These are phyloP conservation scores for Pampus argenteus DNA, from an alignment of 2,797 vertebrate genomes.

Conservation along the genomic window DNA sequence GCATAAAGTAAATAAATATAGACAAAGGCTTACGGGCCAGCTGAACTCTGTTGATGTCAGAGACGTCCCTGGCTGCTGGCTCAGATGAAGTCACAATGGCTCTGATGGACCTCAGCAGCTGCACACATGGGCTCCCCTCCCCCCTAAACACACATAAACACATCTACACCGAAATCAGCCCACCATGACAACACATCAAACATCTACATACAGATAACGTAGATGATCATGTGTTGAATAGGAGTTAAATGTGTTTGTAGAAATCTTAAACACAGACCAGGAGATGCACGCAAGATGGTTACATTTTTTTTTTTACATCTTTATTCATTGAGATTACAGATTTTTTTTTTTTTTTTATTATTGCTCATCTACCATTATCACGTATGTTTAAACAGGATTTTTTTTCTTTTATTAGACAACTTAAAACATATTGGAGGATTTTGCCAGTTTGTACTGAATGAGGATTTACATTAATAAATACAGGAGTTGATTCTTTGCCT, in stretches of 20 bases:
- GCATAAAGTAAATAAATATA: too few relatives aligned
- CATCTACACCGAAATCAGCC: slow-evolving; percentile 17
- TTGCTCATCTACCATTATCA: slow-evolving; percentile 98
- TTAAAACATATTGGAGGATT: slow-evolving; percentile 79
- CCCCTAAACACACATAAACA: slow-evolving; percentile 21
- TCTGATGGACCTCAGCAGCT: slow-evolving; percentile 65
- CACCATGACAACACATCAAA: neutral
- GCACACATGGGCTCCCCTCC: slow-evolving; percentile 16
- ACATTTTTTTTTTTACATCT: slow-evolving; percentile 81
- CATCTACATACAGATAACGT: neutral
- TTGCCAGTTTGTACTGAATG: slow-evolving; percentile 77
- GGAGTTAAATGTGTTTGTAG: neutral
- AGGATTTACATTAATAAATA: slow-evolving; percentile 90
- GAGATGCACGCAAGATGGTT: slow-evolving; percentile 3
- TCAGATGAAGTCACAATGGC: slow-evolving; percentile 48
- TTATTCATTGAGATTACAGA: slow-evolving; percentile 96
- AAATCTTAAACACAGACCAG: slow-evolving; percentile 15
- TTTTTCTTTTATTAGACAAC: slow-evolving; percentile 81
- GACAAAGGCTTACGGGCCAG: slow-evolving; percentile 29
- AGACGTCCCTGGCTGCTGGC: slow-evolving; percentile 53
- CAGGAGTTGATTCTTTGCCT: slow-evolving; percentile 78
- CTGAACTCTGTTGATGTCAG: slow-evolving; percentile 45
- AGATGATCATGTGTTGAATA: neutral
- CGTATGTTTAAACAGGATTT: slow-evolving; percentile 90
- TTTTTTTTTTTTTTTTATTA: slow-evolving; percentile 83